phyloP scores from a whole-genome alignment of 2,113 vertebrate genomes.

The Thermophis baileyi region DNA sequence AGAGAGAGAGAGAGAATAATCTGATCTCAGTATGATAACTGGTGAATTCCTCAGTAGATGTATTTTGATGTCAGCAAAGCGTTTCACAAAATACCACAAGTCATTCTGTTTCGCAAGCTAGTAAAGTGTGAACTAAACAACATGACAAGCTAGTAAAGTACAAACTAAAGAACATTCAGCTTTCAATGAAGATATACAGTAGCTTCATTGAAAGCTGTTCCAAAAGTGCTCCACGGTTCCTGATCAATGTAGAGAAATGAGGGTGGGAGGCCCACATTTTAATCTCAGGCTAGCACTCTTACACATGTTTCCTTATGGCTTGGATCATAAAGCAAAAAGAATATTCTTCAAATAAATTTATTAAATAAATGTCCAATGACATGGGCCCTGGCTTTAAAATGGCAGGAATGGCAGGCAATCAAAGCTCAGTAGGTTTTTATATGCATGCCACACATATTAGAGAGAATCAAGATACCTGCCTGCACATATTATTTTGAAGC shows the following conservation, averaged over 20 bases:
- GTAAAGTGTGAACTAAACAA: not conserved
- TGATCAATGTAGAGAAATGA: not conserved
- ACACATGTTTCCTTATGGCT: not conserved
- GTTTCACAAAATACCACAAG: not conserved
- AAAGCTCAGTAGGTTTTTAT: not conserved
- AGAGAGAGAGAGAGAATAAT: not conserved
- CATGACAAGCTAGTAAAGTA: not conserved
- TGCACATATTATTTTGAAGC: not conserved
- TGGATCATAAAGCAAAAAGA: not conserved
- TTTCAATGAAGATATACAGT: not conserved
- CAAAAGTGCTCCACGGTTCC: not conserved
- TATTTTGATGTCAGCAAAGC: not conserved
- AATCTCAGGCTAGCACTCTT: not conserved
- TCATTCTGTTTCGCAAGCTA: not conserved
- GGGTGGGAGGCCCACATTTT: not conserved
- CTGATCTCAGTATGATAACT: not conserved
- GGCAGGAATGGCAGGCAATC: not conserved
- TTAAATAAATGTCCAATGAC: not conserved
- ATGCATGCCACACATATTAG: not conserved
- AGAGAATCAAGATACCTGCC: not conserved
- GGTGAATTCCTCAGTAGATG: not conserved
- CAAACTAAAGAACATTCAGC: no score
- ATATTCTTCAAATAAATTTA: not conserved
- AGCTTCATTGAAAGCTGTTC: not conserved
- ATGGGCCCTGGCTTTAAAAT: not conserved